phyloP scores from a whole-genome alignment of 1,140 invertebrate species.

The Fopius arisanus region DNA sequence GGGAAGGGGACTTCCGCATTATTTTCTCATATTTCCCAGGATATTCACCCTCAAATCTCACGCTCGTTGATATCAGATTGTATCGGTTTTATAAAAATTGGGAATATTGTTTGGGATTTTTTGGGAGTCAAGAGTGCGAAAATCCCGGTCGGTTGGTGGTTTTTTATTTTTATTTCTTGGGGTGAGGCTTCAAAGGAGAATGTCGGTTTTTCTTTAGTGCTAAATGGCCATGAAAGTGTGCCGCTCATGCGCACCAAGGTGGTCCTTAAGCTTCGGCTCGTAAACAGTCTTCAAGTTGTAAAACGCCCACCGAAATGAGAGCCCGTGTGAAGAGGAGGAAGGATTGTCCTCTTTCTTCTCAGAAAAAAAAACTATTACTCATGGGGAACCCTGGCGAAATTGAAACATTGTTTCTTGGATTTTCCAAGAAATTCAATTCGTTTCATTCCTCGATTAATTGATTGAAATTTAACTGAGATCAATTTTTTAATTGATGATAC shows the following conservation, averaged over 20 bases:
- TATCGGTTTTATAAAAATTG: slow-evolving; percentile 32
- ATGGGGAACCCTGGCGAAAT: too few relatives aligned
- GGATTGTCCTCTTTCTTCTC: background rate
- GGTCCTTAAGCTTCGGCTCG: background rate
- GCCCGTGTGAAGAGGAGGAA: background rate
- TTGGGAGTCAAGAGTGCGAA: slow-evolving; percentile 60
- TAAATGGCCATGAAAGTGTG: background rate
- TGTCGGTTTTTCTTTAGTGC: background rate
- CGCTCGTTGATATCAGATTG: slow-evolving; percentile 32
- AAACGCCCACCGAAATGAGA: background rate
- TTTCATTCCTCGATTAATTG: too few relatives aligned
- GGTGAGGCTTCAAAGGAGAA: slow-evolving; percentile 51
- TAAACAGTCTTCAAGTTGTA: background rate
- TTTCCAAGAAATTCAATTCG: too few relatives aligned
- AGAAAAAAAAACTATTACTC: background rate
- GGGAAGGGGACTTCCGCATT: slow-evolving; percentile 5
- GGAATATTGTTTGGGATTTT: slow-evolving; percentile 16
- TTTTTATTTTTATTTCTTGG: slow-evolving; percentile 46
- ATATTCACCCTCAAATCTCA: slow-evolving; percentile 32
- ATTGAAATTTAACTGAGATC: too few relatives aligned
- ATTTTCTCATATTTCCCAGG: slow-evolving; percentile 14
- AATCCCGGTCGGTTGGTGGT: slow-evolving; percentile 57
- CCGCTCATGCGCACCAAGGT: background rate
- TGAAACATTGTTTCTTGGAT: too few relatives aligned
- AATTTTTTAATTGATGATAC: too few relatives aligned